Percentiles rank a stretch among this genome's conserved stretches.
Evolutionary conservation across 1,140 invertebrate genomes (phyloP).

Genomic region (Asbolus verrucosus): DNA sequence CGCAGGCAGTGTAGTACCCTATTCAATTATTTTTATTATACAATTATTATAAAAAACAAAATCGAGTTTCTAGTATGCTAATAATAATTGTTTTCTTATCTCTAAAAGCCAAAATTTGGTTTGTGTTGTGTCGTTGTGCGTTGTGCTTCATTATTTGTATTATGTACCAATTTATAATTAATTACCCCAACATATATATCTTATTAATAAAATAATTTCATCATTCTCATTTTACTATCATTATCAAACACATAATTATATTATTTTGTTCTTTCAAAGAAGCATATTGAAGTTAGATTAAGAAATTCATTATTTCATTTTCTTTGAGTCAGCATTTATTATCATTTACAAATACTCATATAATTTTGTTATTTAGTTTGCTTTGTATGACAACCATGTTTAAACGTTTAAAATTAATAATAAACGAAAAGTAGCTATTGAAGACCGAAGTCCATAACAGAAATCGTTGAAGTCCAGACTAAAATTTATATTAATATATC

Average conservation of each 20-base stretch:
- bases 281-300: conserved; percentile 9
- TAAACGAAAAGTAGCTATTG: conserved; percentile 14
- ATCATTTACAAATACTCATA: conserved; percentile 5
- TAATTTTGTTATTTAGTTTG: conserved; percentile 19
- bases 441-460: conserved; percentile 15
- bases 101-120: conserved; percentile 6
- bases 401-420: conserved; percentile 22
- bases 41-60: conserved; percentile 2
- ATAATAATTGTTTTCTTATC: conserved; percentile 6
- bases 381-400: conserved; percentile 21
- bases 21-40: no score
- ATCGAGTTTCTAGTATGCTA: conserved; percentile 15
- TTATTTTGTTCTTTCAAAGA: conserved; percentile 23
- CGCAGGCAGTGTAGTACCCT: no score
- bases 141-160: no score
- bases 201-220: background rate
- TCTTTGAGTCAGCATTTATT: conserved; percentile 7
- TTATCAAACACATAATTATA: conserved; percentile 9
- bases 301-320: conserved; percentile 25
- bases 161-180: background rate
- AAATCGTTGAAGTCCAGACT: conserved; percentile 12
- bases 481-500: conserved; percentile 13
- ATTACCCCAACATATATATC: no score
- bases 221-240: conserved; percentile 18
- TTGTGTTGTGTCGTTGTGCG: background rate